Percentiles rank a stretch among this genome's conserved stretches.
phyloP scores from a whole-genome alignment of 2,797 vertebrate genomes.

The Melanotaenia maccullochi region DNA sequence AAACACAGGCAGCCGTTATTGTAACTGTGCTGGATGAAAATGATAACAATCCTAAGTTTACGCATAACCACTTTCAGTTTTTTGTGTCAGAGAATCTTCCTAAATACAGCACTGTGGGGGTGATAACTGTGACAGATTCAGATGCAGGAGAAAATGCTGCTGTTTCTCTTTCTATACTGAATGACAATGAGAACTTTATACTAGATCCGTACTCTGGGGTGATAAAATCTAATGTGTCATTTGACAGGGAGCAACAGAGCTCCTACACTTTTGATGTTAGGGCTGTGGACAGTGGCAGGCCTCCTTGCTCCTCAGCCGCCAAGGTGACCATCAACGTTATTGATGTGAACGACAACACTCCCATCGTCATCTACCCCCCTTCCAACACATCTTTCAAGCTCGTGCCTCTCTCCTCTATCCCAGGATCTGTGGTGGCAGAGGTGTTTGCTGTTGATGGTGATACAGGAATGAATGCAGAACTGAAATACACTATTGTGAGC shows the following conservation, averaged over 20 bases:
- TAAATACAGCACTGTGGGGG: slow-evolving; percentile 98
- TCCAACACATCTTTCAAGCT: slow-evolving; percentile 98
- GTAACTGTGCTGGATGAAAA: slow-evolving; percentile 98
- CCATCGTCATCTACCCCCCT: slow-evolving; percentile 94
- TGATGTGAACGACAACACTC: slow-evolving; percentile 98
- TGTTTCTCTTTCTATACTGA: slow-evolving; percentile 95
- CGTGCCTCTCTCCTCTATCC: slow-evolving; percentile 96
- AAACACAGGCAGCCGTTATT: slow-evolving; percentile 96
- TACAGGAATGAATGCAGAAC: slow-evolving; percentile 97
- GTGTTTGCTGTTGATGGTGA: slow-evolving; percentile 98
- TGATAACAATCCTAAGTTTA: slow-evolving; percentile 99
- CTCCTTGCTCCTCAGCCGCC: slow-evolving; percentile 94
- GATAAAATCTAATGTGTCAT: slow-evolving; percentile 98
- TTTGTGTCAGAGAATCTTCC: slow-evolving; percentile 99
- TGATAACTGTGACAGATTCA: slow-evolving; percentile 97
- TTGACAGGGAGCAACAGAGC: slow-evolving; percentile 97
- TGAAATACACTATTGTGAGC: slow-evolving; percentile 96
- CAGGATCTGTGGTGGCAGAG: slow-evolving; percentile 96
- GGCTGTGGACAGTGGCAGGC: slow-evolving; percentile 94
- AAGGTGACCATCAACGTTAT: slow-evolving; percentile 99
- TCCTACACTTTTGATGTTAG: slow-evolving; percentile 98
- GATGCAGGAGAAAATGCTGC: slow-evolving; percentile 97
- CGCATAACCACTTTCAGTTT: slow-evolving; percentile 99
- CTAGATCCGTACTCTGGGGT: slow-evolving; percentile 96
- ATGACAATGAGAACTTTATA: slow-evolving; percentile 98